Conservation (phyloP, 2,888 invertebrate genomes). For the Chromoteleia sp. region DNA sequence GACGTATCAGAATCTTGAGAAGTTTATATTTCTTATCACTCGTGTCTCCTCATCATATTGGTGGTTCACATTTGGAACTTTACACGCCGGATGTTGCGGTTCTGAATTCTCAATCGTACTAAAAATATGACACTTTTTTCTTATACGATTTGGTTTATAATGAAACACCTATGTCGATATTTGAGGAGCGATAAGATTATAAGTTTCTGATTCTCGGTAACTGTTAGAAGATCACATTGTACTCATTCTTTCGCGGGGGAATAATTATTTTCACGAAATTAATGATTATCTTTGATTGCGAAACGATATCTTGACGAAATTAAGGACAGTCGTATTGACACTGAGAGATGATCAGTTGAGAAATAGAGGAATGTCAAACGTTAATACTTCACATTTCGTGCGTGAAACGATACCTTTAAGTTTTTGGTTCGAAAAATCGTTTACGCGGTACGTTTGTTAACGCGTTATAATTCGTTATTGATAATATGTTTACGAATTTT, state of each 20-base stretch:
- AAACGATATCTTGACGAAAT: constrained; percentile 57
- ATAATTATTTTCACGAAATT: constrained; percentile 59
- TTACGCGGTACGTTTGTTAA: too few relatives aligned
- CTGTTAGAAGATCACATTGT: constrained; percentile 64
- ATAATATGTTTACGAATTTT: too few relatives aligned
- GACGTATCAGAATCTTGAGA: constrained; percentile 49
- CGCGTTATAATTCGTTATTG: too few relatives aligned
- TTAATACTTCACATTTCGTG: too few relatives aligned
- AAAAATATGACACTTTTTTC: constrained; percentile 66
- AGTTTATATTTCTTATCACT: constrained; percentile 60
- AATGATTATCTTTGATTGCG: constrained; percentile 50
- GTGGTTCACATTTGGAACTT: constrained; percentile 65
- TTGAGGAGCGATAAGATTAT: constrained; percentile 72
- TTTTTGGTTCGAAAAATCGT: too few relatives aligned
- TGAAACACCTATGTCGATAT: constrained; percentile 77
- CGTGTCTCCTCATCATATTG: constrained; percentile 53
- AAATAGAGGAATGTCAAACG: neutral
- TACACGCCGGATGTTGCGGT: constrained; percentile 70
- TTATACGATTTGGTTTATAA: constrained; percentile 67
- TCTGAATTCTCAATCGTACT: constrained; percentile 62
- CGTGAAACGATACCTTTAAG: too few relatives aligned
- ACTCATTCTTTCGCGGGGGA: constrained; percentile 33
- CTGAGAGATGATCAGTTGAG: constrained; percentile 36
- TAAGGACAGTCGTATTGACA: constrained; percentile 56
- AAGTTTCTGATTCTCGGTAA: constrained; percentile 69